Evolutionary conservation across 2,888 invertebrate genomes (phyloP), one percentile per base, ranked within the genome.

Genomic region (Ophion ventricosus): DNA sequence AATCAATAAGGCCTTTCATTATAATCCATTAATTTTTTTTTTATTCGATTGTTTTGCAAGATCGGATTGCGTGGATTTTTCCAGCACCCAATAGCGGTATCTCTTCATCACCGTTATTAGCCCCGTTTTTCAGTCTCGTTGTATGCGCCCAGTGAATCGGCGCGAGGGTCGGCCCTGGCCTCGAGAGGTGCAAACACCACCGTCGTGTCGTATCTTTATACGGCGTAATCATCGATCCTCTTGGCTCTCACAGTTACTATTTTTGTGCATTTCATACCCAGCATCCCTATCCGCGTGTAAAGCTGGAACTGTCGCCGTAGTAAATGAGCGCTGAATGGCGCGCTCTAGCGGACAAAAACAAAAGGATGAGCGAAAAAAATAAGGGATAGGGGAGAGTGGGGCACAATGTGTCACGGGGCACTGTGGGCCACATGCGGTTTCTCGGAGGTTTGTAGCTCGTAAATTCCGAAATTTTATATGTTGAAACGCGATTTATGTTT

Each of bases 161-260:
- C 57, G 59, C 70, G 63, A 57, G 67, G 66, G 56, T 56, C 79
- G 82, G 76, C 69, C 79, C 23, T 76, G 84, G 74, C 82, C 82
- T 79, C 75, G 83, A 80, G 70, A 70, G 63, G 23, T 11, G 70
- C 43, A 25, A 54, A 61, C 26, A 61, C 26, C 57, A 26, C 29
- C 29, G 64, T 49, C 23, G 54, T 67, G 40, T 66, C 66, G 63
- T 67, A 79, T 70, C 78, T 72, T 81, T 49, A 49, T 76, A 67
- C 81, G 75, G 64, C 56, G 76, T 67, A 82, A 77, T 70, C 77
- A 86, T 86, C 81, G 86, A 86, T 86, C 86, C 80, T 82, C 80
- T 83, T 49, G 20, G 69, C 73, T 49, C 49, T 40, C 8, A 4
- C 8, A 4, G 70, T 73, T 63, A 56, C 86, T 86, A 86, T 86